Percentiles rank a stretch among this genome's conserved stretches.
phyloP scores from a whole-genome alignment of 2,888 invertebrate species.

The Phania funesta region DNA sequence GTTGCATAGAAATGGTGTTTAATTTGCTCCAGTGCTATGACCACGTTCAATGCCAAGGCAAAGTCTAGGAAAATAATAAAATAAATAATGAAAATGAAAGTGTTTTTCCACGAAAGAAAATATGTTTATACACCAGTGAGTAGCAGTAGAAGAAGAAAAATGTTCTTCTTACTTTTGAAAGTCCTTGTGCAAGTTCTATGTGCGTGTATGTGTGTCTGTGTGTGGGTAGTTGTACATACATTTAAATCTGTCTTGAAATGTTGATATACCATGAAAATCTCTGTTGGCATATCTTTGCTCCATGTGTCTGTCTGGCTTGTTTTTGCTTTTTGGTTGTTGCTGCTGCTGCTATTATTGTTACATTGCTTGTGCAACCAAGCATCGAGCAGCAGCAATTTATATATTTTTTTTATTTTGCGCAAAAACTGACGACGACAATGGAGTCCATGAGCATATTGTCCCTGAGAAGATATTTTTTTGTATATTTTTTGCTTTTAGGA shows the following conservation, averaged over 20 bases:
- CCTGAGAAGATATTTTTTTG: constrained; percentile 20
- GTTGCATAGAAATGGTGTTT: constrained; percentile 6
- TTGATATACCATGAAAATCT: constrained; percentile 46
- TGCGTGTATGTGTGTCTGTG: constrained; percentile 3
- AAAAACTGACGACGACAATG: constrained; percentile 28
- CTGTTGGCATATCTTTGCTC: constrained; percentile 34
- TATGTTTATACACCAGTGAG: background rate
- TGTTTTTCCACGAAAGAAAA: constrained; percentile 43
- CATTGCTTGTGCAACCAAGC: constrained; percentile 44
- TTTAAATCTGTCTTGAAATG: constrained; percentile 30
- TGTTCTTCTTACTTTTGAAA: background rate
- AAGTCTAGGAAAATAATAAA: constrained; percentile 5
- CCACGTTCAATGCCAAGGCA: constrained; percentile 67
- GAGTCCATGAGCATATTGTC: constrained; percentile 36
- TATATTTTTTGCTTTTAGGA: background rate
- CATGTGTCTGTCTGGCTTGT: constrained; percentile 37
- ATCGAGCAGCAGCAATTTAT: constrained; percentile 43
- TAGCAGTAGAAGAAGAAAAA: background rate
- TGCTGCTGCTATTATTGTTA: constrained; percentile 33
- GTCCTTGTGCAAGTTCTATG: background rate
- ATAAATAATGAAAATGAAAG: constrained; percentile 56
- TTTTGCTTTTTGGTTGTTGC: constrained; percentile 25
- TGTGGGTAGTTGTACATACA: background rate
- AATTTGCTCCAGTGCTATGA: constrained; percentile 22
- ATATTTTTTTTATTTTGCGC: constrained; percentile 1